Evolutionary conservation across 2,113 vertebrate genomes (phyloP), one percentile per base, ranked within the genome.

Genomic region (Clarias macrocephalus): DNA sequence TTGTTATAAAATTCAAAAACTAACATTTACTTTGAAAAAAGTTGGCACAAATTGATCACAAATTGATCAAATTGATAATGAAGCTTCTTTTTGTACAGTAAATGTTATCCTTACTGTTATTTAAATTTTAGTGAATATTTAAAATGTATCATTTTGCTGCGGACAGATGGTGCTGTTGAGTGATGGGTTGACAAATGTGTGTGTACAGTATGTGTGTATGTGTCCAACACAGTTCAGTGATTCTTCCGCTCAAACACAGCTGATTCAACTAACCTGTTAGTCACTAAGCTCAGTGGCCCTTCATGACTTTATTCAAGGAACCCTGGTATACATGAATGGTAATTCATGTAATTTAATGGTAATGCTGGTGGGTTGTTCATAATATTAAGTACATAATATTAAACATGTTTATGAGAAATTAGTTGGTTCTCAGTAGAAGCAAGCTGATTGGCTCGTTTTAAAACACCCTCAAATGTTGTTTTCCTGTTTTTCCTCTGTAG

Each of bases 201-300:
- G 72, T 75, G 72, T 75, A 37, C 1, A 37, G 72, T 75, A 33
- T 76, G 73, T 76, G 73, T 76, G 52, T 79, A 52, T 79, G 76
- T 79, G 73, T 77, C 48, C 48, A 48, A 48, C 48, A 48, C 48
- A 48, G 1, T 48, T 6, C 48, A 48, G 48, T 48, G 48, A 48
- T 48, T 9, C 48, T 48, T 48, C 7, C 7, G 42, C 42, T 48
- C 48, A 48, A 48, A 48, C 6, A 48, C 48, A 48, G 48, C 48
- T 48, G 48, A 8, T 48, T 48, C 48, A 48, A 48, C 48, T 48
- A 42, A 42, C 42, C 42, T 42, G 42, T 42, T 42, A 48, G 9
- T 8, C 8, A 48, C 48, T 48, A 48, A 48, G 48, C 48, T 48
- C 48, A 48, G 48, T 48, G 48, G 48, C 42, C 42, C 42, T 48